These are phyloP conservation scores for Poeciliopsis paucimaculata DNA, from an alignment of 2,797 vertebrate species.

Conservation along the genomic window DNA sequence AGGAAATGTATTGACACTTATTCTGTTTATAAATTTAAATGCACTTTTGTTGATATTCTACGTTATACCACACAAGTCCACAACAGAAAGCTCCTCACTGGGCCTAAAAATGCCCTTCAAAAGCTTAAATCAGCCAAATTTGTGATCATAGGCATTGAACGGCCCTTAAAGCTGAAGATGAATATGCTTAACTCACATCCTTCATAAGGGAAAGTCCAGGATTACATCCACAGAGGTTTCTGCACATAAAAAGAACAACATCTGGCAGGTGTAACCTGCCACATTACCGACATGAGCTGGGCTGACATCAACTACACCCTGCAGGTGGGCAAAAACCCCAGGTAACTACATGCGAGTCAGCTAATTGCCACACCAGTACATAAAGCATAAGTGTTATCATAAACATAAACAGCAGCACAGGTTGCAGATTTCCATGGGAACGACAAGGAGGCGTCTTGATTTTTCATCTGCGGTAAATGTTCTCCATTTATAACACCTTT, in stretches of 20 bases:
- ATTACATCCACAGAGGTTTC: conserved; percentile 76
- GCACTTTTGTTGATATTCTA: neutral
- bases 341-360: conserved; percentile 36
- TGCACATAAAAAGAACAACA: conserved; percentile 64
- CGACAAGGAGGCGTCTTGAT: conserved; percentile 27
- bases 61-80: conserved; percentile 12
- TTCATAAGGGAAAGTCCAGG: conserved; percentile 74
- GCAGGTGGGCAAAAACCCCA: conserved; percentile 33
- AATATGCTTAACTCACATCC: conserved; percentile 38
- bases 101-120: conserved; percentile 21
- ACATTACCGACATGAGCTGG: conserved; percentile 63
- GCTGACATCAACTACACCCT: conserved; percentile 36
- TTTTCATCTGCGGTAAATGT: conserved; percentile 27
- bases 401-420: conserved; percentile 37
- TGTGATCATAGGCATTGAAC: conserved; percentile 47
- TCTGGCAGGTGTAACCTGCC: conserved; percentile 77
- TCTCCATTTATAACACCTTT: conserved; percentile 28
- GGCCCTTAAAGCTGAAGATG: conserved; percentile 32
- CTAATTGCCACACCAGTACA: conserved; percentile 47
- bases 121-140: conserved; percentile 46
- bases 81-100: conserved; percentile 39
- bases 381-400: conserved; percentile 27
- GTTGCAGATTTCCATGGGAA: conserved; percentile 30
- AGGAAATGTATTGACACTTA: neutral
- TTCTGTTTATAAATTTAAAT: neutral